These are phyloP conservation scores for Hemibagrus guttatus DNA, from an alignment of 2,797 vertebrate species.

Conservation along the genomic window DNA sequence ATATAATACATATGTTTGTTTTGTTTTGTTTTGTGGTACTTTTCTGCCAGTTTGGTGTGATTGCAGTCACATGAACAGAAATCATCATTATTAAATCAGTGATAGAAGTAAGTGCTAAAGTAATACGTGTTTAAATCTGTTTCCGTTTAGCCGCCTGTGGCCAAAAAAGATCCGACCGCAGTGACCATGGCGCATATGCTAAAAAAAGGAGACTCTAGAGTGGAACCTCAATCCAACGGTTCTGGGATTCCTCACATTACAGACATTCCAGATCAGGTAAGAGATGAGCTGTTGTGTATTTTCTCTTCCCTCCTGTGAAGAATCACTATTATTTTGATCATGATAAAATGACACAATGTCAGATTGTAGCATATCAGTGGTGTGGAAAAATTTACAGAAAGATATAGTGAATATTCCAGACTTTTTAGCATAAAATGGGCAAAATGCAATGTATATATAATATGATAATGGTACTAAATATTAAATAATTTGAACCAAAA, in stretches of 20 bases:
- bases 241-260: slow-evolving; percentile 65
- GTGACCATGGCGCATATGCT: slow-evolving; percentile 71
- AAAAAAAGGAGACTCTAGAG: slow-evolving; percentile 77
- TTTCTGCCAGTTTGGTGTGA: not conserved
- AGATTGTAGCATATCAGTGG: not conserved
- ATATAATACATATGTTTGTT: not conserved
- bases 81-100: not conserved
- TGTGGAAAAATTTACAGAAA: not conserved
- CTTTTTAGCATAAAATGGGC: too few species aligned
- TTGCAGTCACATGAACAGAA: not conserved
- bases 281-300: not conserved
- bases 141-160: slow-evolving; percentile 75
- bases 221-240: slow-evolving; percentile 73
- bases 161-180: slow-evolving; percentile 76
- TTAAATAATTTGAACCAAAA: not conserved
- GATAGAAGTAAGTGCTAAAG: not conserved
- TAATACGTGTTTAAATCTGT: slow-evolving; percentile 26
- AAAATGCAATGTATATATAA: too few species aligned
- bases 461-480: not conserved
- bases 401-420: not conserved
- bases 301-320: not conserved
- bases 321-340: not conserved
- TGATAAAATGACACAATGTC: not conserved
- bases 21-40: not conserved
- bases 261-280: slow-evolving; percentile 76